Conservation (phyloP, 2,888 invertebrate species). For the Entomobrya proxima region DNA sequence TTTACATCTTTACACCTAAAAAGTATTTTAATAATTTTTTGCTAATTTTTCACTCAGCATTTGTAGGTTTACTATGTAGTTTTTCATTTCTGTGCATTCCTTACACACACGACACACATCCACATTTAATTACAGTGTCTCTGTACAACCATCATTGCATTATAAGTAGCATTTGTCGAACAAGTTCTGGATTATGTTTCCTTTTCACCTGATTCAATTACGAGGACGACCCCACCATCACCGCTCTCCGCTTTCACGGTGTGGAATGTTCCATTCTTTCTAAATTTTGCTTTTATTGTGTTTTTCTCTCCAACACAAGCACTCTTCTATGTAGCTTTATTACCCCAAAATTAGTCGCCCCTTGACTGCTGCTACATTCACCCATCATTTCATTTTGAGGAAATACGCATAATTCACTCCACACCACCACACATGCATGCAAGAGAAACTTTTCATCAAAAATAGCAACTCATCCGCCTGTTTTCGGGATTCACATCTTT, state of each 20-base stretch:
- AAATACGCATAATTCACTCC: background rate
- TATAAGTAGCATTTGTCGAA: too few species aligned
- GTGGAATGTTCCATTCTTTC: background rate
- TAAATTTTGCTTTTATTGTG: conserved; percentile 5
- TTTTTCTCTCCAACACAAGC: too few species aligned
- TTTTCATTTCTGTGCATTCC: too few species aligned
- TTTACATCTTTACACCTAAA: too few species aligned
- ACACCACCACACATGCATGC: background rate
- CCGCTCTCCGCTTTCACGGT: background rate
- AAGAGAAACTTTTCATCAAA: background rate
- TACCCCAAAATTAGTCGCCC: conserved; percentile 6
- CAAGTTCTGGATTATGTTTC: conserved; percentile 3
- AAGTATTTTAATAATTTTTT: too few species aligned
- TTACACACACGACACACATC: too few species aligned
- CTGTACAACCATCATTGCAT: too few species aligned
- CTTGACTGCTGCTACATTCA: background rate
- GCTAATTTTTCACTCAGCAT: too few species aligned
- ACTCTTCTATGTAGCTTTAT: background rate
- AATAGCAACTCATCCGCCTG: background rate
- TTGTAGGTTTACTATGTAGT: too few species aligned
- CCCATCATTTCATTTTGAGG: background rate
- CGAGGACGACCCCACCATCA: background rate
- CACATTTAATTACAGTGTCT: too few species aligned
- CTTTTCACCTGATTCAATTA: conserved; percentile 36
- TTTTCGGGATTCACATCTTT: background rate